Conservation (phyloP, 2,888 invertebrate genomes). For the Meta bourneti region DNA sequence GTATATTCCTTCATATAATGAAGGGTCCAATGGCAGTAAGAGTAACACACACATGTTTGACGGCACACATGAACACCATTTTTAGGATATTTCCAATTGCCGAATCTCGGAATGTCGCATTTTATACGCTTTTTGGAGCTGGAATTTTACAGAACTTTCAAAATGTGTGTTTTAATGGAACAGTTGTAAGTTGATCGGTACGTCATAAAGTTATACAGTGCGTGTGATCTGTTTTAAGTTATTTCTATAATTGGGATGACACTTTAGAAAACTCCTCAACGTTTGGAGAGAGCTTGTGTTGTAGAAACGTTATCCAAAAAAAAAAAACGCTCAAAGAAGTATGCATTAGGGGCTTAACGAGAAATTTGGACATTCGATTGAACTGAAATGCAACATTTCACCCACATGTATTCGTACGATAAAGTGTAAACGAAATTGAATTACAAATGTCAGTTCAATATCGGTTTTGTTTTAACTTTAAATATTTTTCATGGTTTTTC, state of each 20-base stretch:
- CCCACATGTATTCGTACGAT: no score
- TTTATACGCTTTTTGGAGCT: neutral
- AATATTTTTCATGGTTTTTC: neutral
- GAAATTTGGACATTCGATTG: no score
- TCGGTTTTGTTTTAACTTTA: no score
- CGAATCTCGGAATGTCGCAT: neutral
- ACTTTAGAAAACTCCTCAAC: neutral
- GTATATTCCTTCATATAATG: slow-evolving; percentile 43
- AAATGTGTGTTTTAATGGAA: neutral
- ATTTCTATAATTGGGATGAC: no score
- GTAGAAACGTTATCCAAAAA: no score
- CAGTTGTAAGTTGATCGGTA: neutral
- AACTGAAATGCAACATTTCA: no score
- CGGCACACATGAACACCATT: slow-evolving; percentile 22
- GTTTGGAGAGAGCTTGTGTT: no score
- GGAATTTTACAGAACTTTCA: neutral
- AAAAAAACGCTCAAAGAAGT: no score
- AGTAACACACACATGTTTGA: slow-evolving; percentile 23
- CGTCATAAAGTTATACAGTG: neutral
- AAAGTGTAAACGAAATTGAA: no score
- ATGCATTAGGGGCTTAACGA: no score
- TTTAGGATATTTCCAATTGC: neutral
- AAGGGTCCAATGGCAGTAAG: slow-evolving; percentile 43
- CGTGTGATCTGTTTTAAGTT: neutral
- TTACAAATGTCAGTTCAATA: no score